Evolutionary conservation across 1,140 invertebrate species (phyloP).

Genomic region (Adoxophyes honmai): DNA sequence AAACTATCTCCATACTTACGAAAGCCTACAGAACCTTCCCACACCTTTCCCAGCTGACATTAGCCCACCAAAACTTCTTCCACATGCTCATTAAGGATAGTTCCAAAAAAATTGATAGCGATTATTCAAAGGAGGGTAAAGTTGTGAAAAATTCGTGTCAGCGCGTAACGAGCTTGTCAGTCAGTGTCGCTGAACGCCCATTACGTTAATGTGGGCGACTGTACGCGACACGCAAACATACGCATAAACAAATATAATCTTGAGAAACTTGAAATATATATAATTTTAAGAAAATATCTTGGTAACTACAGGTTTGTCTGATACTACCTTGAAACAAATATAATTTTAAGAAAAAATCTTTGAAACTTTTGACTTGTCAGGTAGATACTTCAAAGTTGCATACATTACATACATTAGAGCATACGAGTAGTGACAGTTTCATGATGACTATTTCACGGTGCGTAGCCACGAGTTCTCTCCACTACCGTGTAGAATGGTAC

Average conservation of each 20-base stretch:
- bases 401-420: no score
- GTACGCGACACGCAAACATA: not conserved
- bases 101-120: constrained; percentile 33
- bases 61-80: not conserved
- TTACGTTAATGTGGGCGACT: constrained; percentile 28
- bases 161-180: constrained; percentile 40
- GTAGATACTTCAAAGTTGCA: constrained; percentile 3
- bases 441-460: no score
- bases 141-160: constrained; percentile 40
- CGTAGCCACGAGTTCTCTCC: no score
- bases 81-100: constrained; percentile 16
- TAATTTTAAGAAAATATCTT: not conserved
- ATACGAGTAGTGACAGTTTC: no score
- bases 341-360: not conserved
- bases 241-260: not conserved
- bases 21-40: not conserved
- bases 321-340: no score
- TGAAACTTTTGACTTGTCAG: not conserved
- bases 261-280: no score
- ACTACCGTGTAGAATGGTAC: no score
- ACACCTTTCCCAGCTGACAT: not conserved
- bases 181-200: constrained; percentile 35
- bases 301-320: not conserved
- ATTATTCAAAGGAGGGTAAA: constrained; percentile 40
- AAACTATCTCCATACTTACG: no score